These are phyloP conservation scores for Leptodactylus fuscus DNA, from an alignment of 2,113 vertebrate genomes.

Conservation along the genomic window DNA sequence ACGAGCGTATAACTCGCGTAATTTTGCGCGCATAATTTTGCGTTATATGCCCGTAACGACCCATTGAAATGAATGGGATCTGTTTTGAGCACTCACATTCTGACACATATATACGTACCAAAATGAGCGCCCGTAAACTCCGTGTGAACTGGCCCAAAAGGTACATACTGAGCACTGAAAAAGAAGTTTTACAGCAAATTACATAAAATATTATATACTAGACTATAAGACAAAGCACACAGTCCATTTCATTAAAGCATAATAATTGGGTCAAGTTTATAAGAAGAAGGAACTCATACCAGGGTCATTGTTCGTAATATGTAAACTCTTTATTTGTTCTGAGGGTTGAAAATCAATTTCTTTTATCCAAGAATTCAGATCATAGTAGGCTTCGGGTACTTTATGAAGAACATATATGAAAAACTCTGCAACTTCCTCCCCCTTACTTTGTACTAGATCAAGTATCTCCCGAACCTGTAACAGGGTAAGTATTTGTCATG, in stretches of 20 bases:
- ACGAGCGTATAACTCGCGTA: too few relatives aligned
- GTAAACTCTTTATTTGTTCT: conserved; percentile 69
- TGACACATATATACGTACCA: too few relatives aligned
- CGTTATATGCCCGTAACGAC: too few relatives aligned
- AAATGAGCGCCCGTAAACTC: too few relatives aligned
- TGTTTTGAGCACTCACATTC: too few relatives aligned
- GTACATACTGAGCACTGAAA: too few relatives aligned
- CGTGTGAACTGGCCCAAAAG: too few relatives aligned
- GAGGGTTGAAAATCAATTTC: conserved; percentile 82
- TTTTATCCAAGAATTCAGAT: conserved; percentile 87
- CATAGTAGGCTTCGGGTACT: conserved; percentile 85
- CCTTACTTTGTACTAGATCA: conserved; percentile 92
- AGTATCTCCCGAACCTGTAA: conserved; percentile 89
- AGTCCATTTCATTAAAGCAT: neutral
- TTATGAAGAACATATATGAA: conserved; percentile 83
- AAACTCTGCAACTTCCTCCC: conserved; percentile 88
- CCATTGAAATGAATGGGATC: too few relatives aligned
- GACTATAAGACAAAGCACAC: too few relatives aligned
- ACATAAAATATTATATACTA: too few relatives aligned
- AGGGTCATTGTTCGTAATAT: conserved; percentile 89
- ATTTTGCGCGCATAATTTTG: too few relatives aligned
- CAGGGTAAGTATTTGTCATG: neutral
- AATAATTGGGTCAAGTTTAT: neutral
- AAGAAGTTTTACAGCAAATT: too few relatives aligned
- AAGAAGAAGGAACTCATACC: conserved; percentile 69